Base-by-base conservation (phyloP, 1,140 invertebrate species). In the Nomia melanderi region DNA sequence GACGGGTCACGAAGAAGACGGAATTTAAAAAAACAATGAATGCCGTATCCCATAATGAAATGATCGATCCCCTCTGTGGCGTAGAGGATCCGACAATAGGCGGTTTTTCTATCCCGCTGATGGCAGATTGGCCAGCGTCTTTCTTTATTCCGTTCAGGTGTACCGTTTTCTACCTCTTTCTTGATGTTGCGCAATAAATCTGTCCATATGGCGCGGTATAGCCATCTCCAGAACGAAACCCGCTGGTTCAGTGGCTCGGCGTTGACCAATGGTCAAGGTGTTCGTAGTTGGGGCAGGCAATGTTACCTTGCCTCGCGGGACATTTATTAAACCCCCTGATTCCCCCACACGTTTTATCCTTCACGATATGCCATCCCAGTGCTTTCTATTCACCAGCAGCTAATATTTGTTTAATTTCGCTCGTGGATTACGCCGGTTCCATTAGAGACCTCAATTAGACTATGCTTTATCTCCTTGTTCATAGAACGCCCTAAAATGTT, bases 101-200 rank as follows among this genome's bases (percentile, higher is more conserved):
- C 74, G 63, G 65, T 78, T 50, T 50, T 50, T 50, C n/a, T n/a
- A 50, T 50, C n/a, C 47, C 1, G 20, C n/a, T 50, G 47, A n/a
- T n/a, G 47, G 20, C n/a, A 17, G 47, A 50, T n/a, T n/a, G 47
- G 78, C 78, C 78, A 66, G 71, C 64, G 62, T 31, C 31, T 53
- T 27, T 56, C 20, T 27, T 25, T 56, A 56, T 56, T 56, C 53
- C 53, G 53, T 62, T 25, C 20, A 23, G 9, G 36, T 25, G 11
- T 78, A 47, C 31, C 65, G 64, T 59, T 77, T 31, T 78, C 79
- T 73, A 39, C 54, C 67, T 63, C 70, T 78, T 54, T 67, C 67
- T 54, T 39, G 41, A 29, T 50, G 64, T 63, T 44, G 78, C 29
- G 81, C 76, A 77, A 86, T 86, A 86, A 86, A 86, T 86, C 81